phyloP scores from a whole-genome alignment of 2,888 invertebrate genomes.

The Atherix ibis region DNA sequence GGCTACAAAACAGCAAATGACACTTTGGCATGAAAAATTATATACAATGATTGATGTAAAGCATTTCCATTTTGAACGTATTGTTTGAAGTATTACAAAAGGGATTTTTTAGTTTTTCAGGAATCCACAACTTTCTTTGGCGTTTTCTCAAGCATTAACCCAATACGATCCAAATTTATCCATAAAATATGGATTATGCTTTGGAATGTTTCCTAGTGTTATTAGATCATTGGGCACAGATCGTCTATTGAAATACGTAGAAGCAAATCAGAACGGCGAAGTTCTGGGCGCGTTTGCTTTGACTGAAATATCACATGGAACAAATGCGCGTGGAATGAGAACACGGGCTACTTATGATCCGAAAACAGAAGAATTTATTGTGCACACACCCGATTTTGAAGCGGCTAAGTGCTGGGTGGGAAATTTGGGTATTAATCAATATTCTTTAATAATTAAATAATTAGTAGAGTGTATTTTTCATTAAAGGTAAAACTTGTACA shows the following conservation, averaged over 20 bases:
- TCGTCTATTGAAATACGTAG: slow-evolving; percentile 41
- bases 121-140: slow-evolving; percentile 36
- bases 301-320: slow-evolving; percentile 83
- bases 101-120: slow-evolving; percentile 34
- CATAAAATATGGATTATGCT: slow-evolving; percentile 49
- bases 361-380: slow-evolving; percentile 50
- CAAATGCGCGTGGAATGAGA: slow-evolving; percentile 74
- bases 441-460: background rate
- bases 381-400: slow-evolving; percentile 61
- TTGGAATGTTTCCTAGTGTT: slow-evolving; percentile 48
- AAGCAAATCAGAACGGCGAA: slow-evolving; percentile 26
- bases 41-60: slow-evolving; percentile 16
- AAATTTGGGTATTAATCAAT: slow-evolving; percentile 38
- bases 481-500: slow-evolving; percentile 58
- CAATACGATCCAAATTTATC: slow-evolving; percentile 45
- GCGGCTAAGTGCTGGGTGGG: slow-evolving; percentile 78
- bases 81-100: no score
- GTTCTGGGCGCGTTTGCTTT: slow-evolving; percentile 63
- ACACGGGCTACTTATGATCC: slow-evolving; percentile 72
- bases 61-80: no score
- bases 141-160: slow-evolving; percentile 39
- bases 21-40: slow-evolving; percentile 48
- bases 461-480: background rate
- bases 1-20: slow-evolving; percentile 42
- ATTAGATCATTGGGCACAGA: slow-evolving; percentile 47